These are phyloP conservation scores for Micromussa lordhowensis DNA, from an alignment of 92 coral and sea anemone genomes.

Conservation along the genomic window DNA sequence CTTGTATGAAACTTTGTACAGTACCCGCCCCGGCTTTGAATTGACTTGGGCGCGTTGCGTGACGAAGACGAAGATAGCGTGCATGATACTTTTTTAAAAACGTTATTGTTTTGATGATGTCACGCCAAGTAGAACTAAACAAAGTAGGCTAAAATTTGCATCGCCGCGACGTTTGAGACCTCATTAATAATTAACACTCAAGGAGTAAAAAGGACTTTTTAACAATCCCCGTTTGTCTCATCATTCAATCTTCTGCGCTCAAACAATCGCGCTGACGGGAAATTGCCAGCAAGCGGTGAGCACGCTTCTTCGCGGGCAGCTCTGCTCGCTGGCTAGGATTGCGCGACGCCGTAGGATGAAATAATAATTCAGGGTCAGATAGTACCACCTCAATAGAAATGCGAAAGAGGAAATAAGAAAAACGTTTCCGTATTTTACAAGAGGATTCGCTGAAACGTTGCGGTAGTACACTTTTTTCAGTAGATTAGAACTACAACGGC, in stretches of 20 bases:
- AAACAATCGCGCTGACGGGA: neutral
- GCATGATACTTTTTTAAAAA: neutral
- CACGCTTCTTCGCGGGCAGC: too few species aligned
- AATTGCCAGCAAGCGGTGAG: neutral
- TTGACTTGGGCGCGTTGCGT: neutral
- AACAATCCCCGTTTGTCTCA: neutral
- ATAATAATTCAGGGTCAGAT: neutral
- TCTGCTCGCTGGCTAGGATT: neutral
- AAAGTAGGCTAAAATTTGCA: neutral
- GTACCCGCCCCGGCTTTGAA: too few species aligned
- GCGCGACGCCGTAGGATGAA: neutral
- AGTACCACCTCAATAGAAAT: neutral
- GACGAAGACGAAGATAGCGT: neutral
- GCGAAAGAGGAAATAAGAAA: too few species aligned
- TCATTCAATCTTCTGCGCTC: neutral
- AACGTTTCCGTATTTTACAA: too few species aligned
- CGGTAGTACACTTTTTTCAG: neutral
- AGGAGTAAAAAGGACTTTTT: too few species aligned
- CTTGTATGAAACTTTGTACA: too few species aligned
- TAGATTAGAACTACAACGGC: neutral
- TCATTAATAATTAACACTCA: too few species aligned
- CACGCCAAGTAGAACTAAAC: neutral
- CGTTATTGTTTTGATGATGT: neutral
- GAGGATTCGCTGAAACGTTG: too few species aligned
- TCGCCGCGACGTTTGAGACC: neutral